A percentile compares a stretch with the other conserved stretches of the same genome.
phyloP scores from a whole-genome alignment of 2,797 vertebrate genomes.

The Phoeniculus purpureus region DNA sequence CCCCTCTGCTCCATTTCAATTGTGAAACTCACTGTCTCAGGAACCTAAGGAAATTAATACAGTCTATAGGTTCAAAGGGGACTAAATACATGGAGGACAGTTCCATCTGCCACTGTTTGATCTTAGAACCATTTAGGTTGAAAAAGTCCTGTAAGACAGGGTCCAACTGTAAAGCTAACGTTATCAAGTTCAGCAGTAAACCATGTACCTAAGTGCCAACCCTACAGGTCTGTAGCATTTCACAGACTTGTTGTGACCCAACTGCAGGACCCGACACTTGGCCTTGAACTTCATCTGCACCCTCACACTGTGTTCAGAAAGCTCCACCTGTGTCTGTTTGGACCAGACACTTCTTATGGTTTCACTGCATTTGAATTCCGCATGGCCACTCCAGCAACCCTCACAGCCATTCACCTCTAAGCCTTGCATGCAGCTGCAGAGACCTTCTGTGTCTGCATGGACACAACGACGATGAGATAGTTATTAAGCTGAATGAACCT shows the following conservation, averaged over 20 bases:
- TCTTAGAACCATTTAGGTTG: too few relatives aligned
- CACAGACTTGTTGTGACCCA: background rate
- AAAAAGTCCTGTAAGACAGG: too few relatives aligned
- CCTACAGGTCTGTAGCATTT: fast-evolving
- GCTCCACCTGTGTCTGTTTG: too few relatives aligned
- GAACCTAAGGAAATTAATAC: background rate
- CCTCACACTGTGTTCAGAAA: too few relatives aligned
- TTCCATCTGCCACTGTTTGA: background rate
- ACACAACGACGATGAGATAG: background rate
- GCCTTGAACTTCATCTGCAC: background rate
- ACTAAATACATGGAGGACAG: background rate
- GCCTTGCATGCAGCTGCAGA: too few relatives aligned
- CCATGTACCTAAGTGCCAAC: background rate
- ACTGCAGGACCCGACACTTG: fast-evolving
- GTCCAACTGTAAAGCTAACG: background rate
- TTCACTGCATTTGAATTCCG: too few relatives aligned
- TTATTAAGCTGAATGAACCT: background rate
- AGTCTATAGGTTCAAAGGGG: background rate
- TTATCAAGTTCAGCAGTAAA: background rate
- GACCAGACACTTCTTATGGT: too few relatives aligned
- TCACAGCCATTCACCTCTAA: too few relatives aligned
- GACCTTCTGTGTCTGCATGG: too few relatives aligned
- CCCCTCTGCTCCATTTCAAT: background rate
- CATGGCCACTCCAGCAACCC: too few relatives aligned
- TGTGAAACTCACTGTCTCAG: background rate